Conservation (phyloP, 2,113 vertebrate species). For the Bothrops jararaca region DNA sequence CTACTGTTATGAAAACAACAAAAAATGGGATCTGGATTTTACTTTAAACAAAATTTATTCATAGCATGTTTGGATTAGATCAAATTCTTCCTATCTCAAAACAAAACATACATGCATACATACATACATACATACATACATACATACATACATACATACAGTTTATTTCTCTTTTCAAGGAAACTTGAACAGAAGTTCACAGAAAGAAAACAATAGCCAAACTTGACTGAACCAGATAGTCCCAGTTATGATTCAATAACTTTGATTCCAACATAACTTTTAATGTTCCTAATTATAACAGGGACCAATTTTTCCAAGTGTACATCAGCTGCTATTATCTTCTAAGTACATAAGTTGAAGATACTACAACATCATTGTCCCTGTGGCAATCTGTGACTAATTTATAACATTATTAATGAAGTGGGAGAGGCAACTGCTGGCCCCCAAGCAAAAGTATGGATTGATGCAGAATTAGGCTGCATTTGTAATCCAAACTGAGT, state of each 20-base stretch:
- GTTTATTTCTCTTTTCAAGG: neutral
- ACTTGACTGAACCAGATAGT: neutral
- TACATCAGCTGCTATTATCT: neutral
- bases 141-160: neutral
- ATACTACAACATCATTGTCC: neutral
- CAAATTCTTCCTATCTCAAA: neutral
- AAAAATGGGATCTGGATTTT: slow-evolving; percentile 11
- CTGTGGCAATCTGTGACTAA: neutral
- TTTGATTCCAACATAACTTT: neutral
- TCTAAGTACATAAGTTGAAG: neutral
- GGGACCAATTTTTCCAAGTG: neutral
- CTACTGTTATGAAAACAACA: neutral
- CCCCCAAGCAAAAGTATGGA: neutral
- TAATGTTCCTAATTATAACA: neutral
- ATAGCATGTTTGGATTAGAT: neutral
- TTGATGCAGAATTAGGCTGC: neutral
- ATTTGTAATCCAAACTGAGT: neutral
- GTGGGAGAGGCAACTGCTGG: neutral
- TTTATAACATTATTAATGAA: neutral
- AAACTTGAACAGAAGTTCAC: neutral
- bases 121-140: neutral
- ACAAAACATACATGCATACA: neutral
- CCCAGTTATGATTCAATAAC: neutral
- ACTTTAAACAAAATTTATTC: slow-evolving; percentile 3
- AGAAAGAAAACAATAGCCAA: too few relatives aligned